Conservation (phyloP, 2,888 invertebrate genomes). For the Caenorhabditis macrosperma region DNA sequence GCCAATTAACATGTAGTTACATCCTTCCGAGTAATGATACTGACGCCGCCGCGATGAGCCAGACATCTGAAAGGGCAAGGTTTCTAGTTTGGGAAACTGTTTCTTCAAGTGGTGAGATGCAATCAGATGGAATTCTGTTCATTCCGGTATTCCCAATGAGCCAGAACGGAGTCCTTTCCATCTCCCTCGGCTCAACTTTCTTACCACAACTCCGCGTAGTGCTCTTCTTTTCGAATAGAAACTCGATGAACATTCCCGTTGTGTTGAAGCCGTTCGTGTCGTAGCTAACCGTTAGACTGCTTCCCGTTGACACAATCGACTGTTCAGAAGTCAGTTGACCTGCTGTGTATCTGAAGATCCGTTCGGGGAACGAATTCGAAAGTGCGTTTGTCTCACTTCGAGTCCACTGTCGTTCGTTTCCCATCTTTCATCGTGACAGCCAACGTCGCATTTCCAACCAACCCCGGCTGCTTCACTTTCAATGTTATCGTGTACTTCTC, state of each 20-base stretch:
- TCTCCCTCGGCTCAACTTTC: background rate
- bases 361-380: no score
- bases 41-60: no score
- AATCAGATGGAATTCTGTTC: no score
- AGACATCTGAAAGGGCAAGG: no score
- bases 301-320: background rate
- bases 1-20: no score
- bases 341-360: slow-evolving; percentile 8
- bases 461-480: background rate
- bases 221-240: background rate
- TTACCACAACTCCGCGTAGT: background rate
- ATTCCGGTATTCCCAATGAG: no score
- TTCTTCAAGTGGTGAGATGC: no score
- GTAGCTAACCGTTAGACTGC: background rate
- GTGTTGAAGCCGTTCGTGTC: slow-evolving; percentile 25
- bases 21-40: no score
- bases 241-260: slow-evolving; percentile 2
- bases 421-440: background rate
- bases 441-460: slow-evolving; percentile 6
- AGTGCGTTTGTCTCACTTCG: background rate
- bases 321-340: background rate
- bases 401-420: background rate
- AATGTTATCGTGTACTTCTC: slow-evolving; percentile 4
- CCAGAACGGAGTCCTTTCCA: no score
- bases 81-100: no score